A percentile compares a stretch with the other conserved stretches of the same genome.
phyloP scores from a whole-genome alignment of 2,113 vertebrate species.

The Sander vitreus region DNA sequence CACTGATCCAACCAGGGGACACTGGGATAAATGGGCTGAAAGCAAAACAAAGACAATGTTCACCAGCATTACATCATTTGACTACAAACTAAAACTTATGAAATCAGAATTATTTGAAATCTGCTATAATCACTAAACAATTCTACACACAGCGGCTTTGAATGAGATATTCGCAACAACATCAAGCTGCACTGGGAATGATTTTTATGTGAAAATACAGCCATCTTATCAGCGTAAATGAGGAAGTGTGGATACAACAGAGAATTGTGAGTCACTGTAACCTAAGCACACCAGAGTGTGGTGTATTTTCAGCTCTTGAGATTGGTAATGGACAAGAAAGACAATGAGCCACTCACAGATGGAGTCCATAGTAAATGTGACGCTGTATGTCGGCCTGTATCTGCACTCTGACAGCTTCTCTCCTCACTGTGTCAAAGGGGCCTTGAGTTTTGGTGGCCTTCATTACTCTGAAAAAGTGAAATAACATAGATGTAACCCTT shows the following conservation, averaged over 20 bases:
- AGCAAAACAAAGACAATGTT: no score
- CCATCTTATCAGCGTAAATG: neutral
- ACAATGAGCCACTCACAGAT: constrained; percentile 65
- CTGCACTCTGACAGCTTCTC: constrained; percentile 51
- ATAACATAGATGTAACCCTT: neutral
- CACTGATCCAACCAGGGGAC: no score
- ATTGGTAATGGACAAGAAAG: neutral
- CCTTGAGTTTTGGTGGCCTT: constrained; percentile 34
- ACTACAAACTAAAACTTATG: no score
- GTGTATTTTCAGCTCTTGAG: neutral
- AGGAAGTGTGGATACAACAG: neutral
- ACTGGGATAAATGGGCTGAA: no score
- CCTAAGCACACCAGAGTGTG: neutral
- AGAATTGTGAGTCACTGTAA: neutral
- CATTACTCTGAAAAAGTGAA: constrained; percentile 56
- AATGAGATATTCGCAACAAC: neutral
- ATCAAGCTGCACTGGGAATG: neutral
- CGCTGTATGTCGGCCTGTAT: constrained; percentile 72
- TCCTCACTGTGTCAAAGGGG: constrained; percentile 60
- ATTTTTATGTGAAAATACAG: neutral
- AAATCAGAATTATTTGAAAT: no score
- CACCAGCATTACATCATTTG: no score
- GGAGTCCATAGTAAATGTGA: constrained; percentile 57
- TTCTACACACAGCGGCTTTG: neutral
- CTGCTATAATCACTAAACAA: no score